Base-by-base conservation (phyloP, 2,797 vertebrate species). In the Thaleichthys pacificus region DNA sequence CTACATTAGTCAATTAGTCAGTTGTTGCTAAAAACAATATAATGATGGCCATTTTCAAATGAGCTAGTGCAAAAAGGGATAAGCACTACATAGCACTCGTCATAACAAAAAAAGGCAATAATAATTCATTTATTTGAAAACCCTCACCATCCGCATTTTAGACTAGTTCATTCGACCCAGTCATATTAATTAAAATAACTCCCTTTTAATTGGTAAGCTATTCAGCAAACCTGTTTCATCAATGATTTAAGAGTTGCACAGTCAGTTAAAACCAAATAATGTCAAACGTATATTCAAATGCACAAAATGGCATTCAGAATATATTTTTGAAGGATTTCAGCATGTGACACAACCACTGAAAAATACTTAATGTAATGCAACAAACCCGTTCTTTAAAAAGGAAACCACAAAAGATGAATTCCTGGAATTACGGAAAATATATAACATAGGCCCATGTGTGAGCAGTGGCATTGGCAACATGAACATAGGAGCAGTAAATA, bases 401-500 rank as follows among this genome's bases (percentile, higher is more conserved):
- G 62, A 49, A 66, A 22, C 3, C 21, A 49, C n/a, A 49, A 6
- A 15, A 2, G 14, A 38, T 57, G 22, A 38, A 65, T 42, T 6
- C 11, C 35, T 11, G 14, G 17, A 38, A 65, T 12, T 12, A 21
- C 17, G 22, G 11, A 42, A 66, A 38, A 21, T 9, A 11, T 22
- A 30, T 11, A 66, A 35, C 32, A 35, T 35, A 35, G 32, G 32
- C 32, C 6, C 3, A 6, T 54, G 54, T 30, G 54, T 58, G 19
- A 19, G 61, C 38, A 47, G 0, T 5, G 32, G 19, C 47, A 63
- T 14, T 67, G 19, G 6, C 69, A 72, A 19, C 15, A 35, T 15
- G 4, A 21, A 4, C 26, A 66, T n/a, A 19, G 1, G 42, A 14
- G 28, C 71, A 74, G 73, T 21, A 21, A 74, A 78, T 80, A 80